Evolutionary conservation across 2,797 vertebrate genomes (phyloP).

Genomic region (Sphaeramia orbicularis): DNA sequence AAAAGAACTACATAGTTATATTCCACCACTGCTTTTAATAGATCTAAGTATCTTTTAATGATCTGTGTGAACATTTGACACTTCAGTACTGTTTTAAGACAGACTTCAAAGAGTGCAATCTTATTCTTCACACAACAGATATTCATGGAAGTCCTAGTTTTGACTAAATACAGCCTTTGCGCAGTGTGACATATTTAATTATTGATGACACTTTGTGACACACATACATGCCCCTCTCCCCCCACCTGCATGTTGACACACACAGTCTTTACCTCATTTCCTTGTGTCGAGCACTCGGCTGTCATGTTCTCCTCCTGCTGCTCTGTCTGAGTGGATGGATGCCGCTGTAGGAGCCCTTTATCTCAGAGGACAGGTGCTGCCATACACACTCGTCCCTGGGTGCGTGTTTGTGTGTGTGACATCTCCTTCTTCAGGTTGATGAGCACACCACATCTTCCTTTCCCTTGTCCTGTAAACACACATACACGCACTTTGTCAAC

Average conservation of each 20-base stretch:
- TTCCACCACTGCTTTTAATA: no score
- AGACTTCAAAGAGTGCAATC: no score
- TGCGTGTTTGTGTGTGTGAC: conserved; percentile 24
- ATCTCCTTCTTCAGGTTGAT: conserved; percentile 41
- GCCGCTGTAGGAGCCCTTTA: conserved; percentile 68
- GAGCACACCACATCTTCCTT: conserved; percentile 35
- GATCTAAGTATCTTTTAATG: no score
- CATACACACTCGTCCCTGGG: conserved; percentile 38
- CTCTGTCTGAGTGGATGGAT: conserved; percentile 68
- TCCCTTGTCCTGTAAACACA: conserved; percentile 38
- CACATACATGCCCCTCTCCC: neutral
- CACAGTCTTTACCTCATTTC: conserved; percentile 39
- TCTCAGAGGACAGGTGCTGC: conserved; percentile 75
- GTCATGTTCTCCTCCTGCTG: conserved; percentile 63
- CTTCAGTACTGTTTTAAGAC: no score
- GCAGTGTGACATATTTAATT: conserved; percentile 23
- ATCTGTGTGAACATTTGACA: no score
- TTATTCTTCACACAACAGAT: neutral
- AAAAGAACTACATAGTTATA: no score
- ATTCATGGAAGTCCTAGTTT: neutral
- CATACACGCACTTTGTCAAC: conserved; percentile 29
- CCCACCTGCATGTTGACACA: conserved; percentile 25
- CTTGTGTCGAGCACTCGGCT: conserved; percentile 33
- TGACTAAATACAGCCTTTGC: neutral
- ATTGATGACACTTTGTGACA: neutral